phyloP scores from a whole-genome alignment of 1,140 invertebrate genomes.

The Portunus trituberculatus region DNA sequence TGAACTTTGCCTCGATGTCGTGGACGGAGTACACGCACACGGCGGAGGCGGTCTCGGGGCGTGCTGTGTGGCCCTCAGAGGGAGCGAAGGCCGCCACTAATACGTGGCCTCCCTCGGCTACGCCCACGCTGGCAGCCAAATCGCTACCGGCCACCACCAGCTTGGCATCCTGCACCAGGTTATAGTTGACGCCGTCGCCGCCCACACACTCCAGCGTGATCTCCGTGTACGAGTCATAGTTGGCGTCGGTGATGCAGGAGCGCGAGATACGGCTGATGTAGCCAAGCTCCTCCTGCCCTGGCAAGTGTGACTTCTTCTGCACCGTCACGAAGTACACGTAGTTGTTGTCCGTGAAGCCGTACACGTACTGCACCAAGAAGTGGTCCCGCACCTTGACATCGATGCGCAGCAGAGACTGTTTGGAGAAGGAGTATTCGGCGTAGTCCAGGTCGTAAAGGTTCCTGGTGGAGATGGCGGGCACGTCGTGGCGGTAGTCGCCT shows the following conservation, averaged over 20 bases:
- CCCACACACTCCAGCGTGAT: conserved; percentile 78
- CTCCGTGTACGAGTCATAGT: conserved; percentile 96
- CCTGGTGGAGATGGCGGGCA: conserved; percentile 94
- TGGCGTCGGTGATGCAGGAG: conserved; percentile 95
- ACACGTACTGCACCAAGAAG: conserved; percentile 96
- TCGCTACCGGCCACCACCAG: conserved; percentile 89
- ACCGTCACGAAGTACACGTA: conserved; percentile 98
- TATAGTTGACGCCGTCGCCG: conserved; percentile 85
- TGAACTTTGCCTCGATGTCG: conserved; percentile 95
- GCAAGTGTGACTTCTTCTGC: conserved; percentile 94
- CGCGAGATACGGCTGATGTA: conserved; percentile 87
- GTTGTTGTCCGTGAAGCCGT: conserved; percentile 95
- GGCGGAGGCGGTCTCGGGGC: conserved; percentile 88
- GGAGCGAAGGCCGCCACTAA: conserved; percentile 92
- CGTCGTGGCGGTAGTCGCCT: conserved; percentile 94
- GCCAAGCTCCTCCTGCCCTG: conserved; percentile 89
- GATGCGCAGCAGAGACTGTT: conserved; percentile 92
- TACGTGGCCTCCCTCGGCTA: conserved; percentile 88
- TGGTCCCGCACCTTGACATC: conserved; percentile 97
- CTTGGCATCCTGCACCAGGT: conserved; percentile 94
- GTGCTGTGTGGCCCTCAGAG: conserved; percentile 90
- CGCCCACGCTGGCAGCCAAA: conserved; percentile 89
- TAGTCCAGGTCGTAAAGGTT: conserved; percentile 89
- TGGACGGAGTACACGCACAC: conserved; percentile 88
- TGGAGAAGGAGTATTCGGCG: conserved; percentile 91